phyloP scores from a whole-genome alignment of 1,140 invertebrate species.

The Pomacea maculata region DNA sequence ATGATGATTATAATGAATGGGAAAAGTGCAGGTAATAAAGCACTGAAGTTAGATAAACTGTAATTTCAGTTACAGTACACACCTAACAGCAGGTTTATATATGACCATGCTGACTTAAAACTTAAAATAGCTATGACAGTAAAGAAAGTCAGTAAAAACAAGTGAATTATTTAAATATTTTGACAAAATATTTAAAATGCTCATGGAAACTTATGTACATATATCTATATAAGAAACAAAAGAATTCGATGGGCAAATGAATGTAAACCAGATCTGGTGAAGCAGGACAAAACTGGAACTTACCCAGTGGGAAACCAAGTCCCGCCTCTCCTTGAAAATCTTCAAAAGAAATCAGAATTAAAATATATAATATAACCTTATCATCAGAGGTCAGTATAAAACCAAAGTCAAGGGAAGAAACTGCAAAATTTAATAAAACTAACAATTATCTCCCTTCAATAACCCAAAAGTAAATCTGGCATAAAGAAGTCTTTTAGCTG shows the following conservation, averaged over 20 bases:
- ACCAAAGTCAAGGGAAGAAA: neutral
- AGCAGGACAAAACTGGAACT: slow-evolving; percentile 17
- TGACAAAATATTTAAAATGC: neutral
- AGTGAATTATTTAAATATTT: neutral
- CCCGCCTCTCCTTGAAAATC: slow-evolving; percentile 64
- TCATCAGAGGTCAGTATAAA: neutral
- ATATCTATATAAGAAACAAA: too few species aligned
- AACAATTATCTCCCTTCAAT: too few species aligned
- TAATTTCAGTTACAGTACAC: neutral
- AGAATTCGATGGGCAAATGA: too few species aligned
- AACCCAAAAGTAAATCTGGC: too few species aligned
- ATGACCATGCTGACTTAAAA: neutral
- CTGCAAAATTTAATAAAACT: too few species aligned
- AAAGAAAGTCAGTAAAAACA: too few species aligned
- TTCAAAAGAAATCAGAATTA: slow-evolving; percentile 34
- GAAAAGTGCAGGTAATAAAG: neutral
- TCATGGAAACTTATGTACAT: too few species aligned
- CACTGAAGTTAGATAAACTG: neutral
- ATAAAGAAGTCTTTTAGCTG: too few species aligned
- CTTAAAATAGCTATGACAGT: neutral
- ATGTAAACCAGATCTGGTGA: too few species aligned
- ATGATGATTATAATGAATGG: slow-evolving; percentile 13
- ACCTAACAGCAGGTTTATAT: neutral
- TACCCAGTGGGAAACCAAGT: slow-evolving; percentile 63
- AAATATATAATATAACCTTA: neutral